A percentile compares a stretch with the other conserved stretches of the same genome.
Conservation (phyloP, 2,113 vertebrate species). For the Pelodiscus sinensis region DNA sequence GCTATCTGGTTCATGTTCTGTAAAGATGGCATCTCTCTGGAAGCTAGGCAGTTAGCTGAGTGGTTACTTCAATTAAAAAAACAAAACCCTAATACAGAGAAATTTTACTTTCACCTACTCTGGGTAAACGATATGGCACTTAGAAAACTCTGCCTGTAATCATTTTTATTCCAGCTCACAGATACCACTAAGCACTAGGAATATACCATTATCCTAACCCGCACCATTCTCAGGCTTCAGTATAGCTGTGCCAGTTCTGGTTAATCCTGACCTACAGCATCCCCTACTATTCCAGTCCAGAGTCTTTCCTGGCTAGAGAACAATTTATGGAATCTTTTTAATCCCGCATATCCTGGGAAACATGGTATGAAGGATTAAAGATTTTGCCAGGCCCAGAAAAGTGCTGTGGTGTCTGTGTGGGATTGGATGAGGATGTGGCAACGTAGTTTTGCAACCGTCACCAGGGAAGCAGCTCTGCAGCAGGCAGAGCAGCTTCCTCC, state of each 20-base stretch:
- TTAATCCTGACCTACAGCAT: not conserved
- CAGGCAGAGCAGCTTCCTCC: too few species aligned
- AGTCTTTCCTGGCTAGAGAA: not conserved
- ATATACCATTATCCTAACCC: slow-evolving; percentile 24
- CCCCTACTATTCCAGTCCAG: not conserved
- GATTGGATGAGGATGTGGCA: too few species aligned
- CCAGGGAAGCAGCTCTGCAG: too few species aligned
- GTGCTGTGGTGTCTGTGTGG: too few species aligned
- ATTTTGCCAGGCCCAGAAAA: too few species aligned
- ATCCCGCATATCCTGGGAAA: too few species aligned
- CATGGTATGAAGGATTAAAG: too few species aligned
- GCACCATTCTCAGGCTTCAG: not conserved
- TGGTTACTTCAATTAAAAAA: slow-evolving; percentile 43
- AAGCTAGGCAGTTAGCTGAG: slow-evolving; percentile 45
- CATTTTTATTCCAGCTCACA: slow-evolving; percentile 13
- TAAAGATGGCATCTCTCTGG: slow-evolving; percentile 64
- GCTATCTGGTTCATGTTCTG: slow-evolving; percentile 49
- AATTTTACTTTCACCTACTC: slow-evolving; percentile 59
- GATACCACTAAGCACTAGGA: not conserved
- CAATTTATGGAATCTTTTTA: not conserved
- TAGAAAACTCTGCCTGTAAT: slow-evolving; percentile 44
- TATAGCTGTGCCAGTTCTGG: not conserved
- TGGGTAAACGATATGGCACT: slow-evolving; percentile 36
- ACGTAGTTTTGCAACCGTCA: too few species aligned
- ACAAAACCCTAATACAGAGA: slow-evolving; percentile 36